Evolutionary conservation across 2,113 vertebrate species (phyloP).

Genomic region (Carassius auratus): DNA sequence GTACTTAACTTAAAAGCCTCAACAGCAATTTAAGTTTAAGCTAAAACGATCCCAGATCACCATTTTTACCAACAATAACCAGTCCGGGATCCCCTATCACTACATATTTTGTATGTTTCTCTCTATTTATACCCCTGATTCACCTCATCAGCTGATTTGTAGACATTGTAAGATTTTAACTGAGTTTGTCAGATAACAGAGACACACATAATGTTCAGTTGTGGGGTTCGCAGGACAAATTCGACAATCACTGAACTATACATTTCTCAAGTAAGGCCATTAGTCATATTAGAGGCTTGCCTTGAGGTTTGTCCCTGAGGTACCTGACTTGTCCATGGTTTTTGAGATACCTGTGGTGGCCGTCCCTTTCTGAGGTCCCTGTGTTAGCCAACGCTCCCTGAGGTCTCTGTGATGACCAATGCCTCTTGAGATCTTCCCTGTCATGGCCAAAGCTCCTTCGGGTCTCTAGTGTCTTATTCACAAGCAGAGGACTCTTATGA

Average conservation of each 20-base stretch:
- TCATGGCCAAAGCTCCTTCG: background rate
- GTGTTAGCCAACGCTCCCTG: background rate
- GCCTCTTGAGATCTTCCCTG: background rate
- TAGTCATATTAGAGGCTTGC: background rate
- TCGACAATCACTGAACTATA: background rate
- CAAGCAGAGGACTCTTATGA: background rate
- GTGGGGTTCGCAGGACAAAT: background rate
- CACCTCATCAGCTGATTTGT: too few species aligned
- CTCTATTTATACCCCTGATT: too few species aligned
- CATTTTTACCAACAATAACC: too few species aligned
- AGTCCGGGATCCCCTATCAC: too few species aligned
- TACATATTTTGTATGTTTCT: too few species aligned
- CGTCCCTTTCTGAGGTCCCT: background rate
- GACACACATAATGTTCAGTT: too few species aligned
- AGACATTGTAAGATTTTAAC: too few species aligned
- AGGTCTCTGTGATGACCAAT: background rate
- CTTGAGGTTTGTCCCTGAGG: background rate
- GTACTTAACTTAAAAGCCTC: too few species aligned
- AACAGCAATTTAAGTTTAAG: too few species aligned
- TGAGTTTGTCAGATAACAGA: too few species aligned
- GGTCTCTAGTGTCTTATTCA: background rate
- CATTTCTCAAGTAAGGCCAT: background rate
- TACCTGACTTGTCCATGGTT: background rate
- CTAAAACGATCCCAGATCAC: too few species aligned
- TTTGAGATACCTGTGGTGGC: background rate